phyloP scores from a whole-genome alignment of 2,113 vertebrate species.

The Rhinoptilus africanus region DNA sequence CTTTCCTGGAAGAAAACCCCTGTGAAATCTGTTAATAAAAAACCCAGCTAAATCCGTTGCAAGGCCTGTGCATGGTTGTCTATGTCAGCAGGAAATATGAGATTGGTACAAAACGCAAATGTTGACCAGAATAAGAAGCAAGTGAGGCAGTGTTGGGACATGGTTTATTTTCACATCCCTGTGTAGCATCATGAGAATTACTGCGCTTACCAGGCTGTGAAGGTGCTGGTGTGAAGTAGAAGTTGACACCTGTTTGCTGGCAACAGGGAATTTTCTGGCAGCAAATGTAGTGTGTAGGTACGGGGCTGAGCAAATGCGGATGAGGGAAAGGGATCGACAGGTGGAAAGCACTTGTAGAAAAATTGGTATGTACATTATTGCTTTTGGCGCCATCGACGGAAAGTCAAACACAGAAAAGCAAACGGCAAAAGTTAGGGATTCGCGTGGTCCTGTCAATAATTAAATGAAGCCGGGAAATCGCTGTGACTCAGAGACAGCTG shows the following conservation, averaged over 20 bases:
- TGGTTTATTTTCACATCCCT: not conserved
- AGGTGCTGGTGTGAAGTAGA: not conserved
- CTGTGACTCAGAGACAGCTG: not conserved
- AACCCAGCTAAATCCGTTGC: fast-evolving
- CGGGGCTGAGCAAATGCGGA: not conserved
- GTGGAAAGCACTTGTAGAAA: not conserved
- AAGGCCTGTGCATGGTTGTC: not conserved
- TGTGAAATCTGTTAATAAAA: not conserved
- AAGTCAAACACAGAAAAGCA: constrained; percentile 22
- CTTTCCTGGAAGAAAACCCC: not conserved
- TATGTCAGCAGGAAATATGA: not conserved
- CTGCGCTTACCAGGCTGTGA: not conserved
- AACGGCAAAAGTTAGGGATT: not conserved
- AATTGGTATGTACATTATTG: not conserved
- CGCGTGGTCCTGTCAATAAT: not conserved
- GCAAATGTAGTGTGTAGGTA: not conserved
- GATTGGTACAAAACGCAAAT: not conserved
- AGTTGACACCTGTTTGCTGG: not conserved
- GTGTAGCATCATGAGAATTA: not conserved
- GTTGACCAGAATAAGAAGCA: not conserved
- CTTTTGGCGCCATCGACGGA: not conserved
- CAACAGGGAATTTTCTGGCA: not conserved
- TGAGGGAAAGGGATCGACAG: not conserved
- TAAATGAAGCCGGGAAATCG: not conserved
- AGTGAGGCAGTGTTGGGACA: not conserved